These are phyloP conservation scores for Lytechinus pictus DNA, from an alignment of 35 echinoderm and acorn worm species.

Conservation along the genomic window DNA sequence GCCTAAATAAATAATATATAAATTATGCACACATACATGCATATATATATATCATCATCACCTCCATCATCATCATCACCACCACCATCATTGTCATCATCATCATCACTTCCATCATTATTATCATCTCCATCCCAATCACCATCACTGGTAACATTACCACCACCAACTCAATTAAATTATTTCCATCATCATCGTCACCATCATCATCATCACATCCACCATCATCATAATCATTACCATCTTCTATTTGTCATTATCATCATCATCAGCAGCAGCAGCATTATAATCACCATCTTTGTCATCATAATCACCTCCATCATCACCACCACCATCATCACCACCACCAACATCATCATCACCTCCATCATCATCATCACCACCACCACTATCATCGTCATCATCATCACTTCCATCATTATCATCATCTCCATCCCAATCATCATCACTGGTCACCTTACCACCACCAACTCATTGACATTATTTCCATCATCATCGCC, in stretches of 20 bases:
- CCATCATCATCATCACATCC: not conserved
- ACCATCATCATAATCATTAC: not conserved
- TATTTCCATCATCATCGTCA: conserved; percentile 12
- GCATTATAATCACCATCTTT: not conserved
- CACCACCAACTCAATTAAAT: not conserved
- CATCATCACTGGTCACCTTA: not conserved
- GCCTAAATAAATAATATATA: too few relatives aligned
- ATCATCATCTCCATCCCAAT: not conserved
- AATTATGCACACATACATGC: too few relatives aligned
- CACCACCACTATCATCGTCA: not conserved
- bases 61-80: not conserved
- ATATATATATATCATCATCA: not conserved
- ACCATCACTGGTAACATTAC: not conserved
- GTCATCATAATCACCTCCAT: not conserved
- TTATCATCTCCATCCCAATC: not conserved
- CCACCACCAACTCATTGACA: not conserved
- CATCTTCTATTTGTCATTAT: not conserved
- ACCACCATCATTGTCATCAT: not conserved
- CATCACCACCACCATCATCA: not conserved
- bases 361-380: conserved; percentile 2
- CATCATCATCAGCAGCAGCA: too few relatives aligned
- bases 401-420: not conserved
- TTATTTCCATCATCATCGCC: not conserved
- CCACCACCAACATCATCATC: too few relatives aligned
- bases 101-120: not conserved